These are phyloP conservation scores for Passer montanus DNA, from an alignment of 2,113 vertebrate genomes.

Conservation along the genomic window DNA sequence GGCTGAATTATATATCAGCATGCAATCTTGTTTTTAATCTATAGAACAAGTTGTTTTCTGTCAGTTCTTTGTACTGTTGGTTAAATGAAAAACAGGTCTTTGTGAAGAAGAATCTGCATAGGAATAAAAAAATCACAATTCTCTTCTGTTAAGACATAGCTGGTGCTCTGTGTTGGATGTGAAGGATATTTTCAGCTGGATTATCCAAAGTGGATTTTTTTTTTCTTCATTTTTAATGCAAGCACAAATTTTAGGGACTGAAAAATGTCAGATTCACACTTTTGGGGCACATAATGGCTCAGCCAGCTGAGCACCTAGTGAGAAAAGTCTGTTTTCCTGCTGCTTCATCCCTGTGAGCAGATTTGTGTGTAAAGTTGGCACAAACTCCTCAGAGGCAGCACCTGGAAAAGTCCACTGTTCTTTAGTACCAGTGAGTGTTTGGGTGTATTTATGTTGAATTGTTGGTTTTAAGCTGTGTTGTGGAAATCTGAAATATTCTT, in stretches of 20 bases:
- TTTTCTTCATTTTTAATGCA: not conserved
- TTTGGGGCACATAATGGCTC: not conserved
- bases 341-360: not conserved
- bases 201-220: not conserved
- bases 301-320: not conserved
- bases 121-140: not conserved
- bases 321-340: not conserved
- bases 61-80: not conserved
- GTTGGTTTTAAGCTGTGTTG: not conserved
- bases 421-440: not conserved
- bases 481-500: not conserved
- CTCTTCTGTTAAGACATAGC: not conserved
- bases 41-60: not conserved
- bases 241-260: not conserved
- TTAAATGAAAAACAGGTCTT: not conserved
- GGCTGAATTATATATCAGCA: not conserved
- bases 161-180: not conserved
- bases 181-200: not conserved
- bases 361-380: not conserved
- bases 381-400: not conserved
- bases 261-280: not conserved
- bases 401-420: fast-evolving
- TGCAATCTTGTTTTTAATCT: not conserved
- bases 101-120: not conserved
- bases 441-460: not conserved